Percentiles rank a stretch among this genome's conserved stretches.
These are phyloP conservation scores for Nematopogon swammerdamellus DNA, from an alignment of 2,888 invertebrate genomes.

Conservation along the genomic window DNA sequence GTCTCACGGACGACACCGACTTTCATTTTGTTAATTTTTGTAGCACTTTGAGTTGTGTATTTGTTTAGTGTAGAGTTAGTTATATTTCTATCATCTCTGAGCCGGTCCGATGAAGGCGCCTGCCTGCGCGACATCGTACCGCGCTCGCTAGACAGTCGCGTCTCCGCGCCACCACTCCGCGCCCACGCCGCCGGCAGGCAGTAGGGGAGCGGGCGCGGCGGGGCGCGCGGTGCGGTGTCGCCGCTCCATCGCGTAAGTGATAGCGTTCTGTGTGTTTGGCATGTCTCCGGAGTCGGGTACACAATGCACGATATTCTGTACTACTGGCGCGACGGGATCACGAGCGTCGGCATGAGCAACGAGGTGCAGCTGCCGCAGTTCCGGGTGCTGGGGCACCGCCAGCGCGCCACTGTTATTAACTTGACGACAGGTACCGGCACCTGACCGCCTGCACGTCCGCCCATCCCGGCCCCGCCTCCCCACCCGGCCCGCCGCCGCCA, in stretches of 20 bases:
- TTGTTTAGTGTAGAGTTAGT: constrained; percentile 16
- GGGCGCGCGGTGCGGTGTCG: constrained; percentile 24
- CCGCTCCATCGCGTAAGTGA: constrained; percentile 53
- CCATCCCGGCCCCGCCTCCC: constrained; percentile 38
- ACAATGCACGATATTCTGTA: constrained; percentile 97
- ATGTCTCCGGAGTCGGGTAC: constrained; percentile 84
- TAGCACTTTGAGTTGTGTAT: no score
- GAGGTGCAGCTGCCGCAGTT: constrained; percentile 97
- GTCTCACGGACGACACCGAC: no score
- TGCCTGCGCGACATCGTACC: not conserved
- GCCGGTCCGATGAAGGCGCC: not conserved
- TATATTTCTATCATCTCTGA: constrained; percentile 33
- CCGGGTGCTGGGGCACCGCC: constrained; percentile 94
- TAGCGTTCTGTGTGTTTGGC: constrained; percentile 58
- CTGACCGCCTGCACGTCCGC: constrained; percentile 31
- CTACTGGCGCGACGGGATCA: constrained; percentile 91
- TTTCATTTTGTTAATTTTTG: no score
- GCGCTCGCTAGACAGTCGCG: no score
- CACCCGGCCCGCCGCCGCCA: constrained; percentile 41
- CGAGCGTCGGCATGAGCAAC: constrained; percentile 92
- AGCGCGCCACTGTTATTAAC: constrained; percentile 90
- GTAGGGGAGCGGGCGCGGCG: constrained; percentile 23
- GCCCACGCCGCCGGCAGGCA: constrained; percentile 18
- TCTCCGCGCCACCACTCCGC: no score
- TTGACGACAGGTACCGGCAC: constrained; percentile 88